phyloP scores from a whole-genome alignment of 2,888 invertebrate genomes.

The Folsomia manolachei region DNA sequence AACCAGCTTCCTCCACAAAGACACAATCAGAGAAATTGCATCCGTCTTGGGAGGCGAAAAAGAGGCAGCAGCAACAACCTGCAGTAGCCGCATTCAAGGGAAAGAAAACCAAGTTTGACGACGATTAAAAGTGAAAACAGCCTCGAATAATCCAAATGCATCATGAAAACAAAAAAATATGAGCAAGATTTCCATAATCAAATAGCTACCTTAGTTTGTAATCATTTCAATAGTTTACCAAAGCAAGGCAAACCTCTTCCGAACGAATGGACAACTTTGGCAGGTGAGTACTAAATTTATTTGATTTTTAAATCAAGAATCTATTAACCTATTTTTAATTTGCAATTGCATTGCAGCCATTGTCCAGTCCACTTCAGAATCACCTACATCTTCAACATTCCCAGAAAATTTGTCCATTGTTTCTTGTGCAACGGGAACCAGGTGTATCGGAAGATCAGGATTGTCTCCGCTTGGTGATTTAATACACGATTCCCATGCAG shows the following conservation, averaged over 20 bases:
- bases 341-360: too few species aligned
- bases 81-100: slow-evolving; percentile 42
- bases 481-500: slow-evolving; percentile 89
- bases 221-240: slow-evolving; percentile 63
- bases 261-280: slow-evolving; percentile 13
- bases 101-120: slow-evolving; percentile 46
- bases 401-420: slow-evolving; percentile 59
- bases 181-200: slow-evolving; percentile 35
- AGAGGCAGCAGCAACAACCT: slow-evolving; percentile 34
- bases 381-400: not conserved
- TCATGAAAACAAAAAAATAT: not conserved
- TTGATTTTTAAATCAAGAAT: slow-evolving; percentile 54
- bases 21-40: slow-evolving; percentile 44
- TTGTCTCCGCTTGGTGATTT: slow-evolving; percentile 67
- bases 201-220: slow-evolving; percentile 63
- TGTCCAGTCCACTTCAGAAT: slow-evolving; percentile 54
- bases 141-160: not conserved
- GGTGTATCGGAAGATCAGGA: slow-evolving; percentile 73
- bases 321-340: slow-evolving; percentile 83
- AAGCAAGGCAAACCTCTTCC: slow-evolving; percentile 75
- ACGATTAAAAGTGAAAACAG: slow-evolving; percentile 23
- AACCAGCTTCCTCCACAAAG: not conserved
- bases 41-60: slow-evolving; percentile 51
- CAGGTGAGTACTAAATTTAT: too few species aligned
- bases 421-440: slow-evolving; percentile 85